Evolutionary conservation across 35 echinoderm and acorn worm genomes (phyloP), one percentile per base, ranked within the genome.

Genomic region (Holothuria glaberrima): DNA sequence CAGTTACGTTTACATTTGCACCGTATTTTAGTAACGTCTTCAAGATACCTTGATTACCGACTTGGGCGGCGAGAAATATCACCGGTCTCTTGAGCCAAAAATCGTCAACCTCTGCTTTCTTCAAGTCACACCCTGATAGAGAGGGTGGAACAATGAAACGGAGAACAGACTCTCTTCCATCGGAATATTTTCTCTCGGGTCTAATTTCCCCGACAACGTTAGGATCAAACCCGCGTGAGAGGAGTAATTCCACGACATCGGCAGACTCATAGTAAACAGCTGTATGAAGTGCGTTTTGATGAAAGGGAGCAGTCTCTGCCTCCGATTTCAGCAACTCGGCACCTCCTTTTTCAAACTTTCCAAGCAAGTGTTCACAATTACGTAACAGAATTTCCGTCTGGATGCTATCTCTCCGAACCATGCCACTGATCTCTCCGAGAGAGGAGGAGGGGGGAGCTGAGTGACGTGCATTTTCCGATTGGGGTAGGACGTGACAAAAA

Each of bases 331-430:
- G 58, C 20, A 84, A 61, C 22, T 59, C 80, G 0, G 52, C 25
- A 27, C 58, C 56, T 35, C 80, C 80, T 61, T 84, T 54, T 52
- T 84, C 80, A 33, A 20, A 84, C 57, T 63, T 84, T 31, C 13
- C 80, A n/a, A 84, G 80, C 5, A 84, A 30, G 33, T 84, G 80
- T 63, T 84, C 80, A 61, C 80, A 84, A 32, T 59, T 84, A 84
- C 80, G 80, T 20, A 84, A 56, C 29, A 84, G 57, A 36, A 84
- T 84, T n/a, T 84, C 80, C n/a, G 80, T 84, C 22, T 84, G 80
- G 14, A 84, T 31, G 59, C 80, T 84, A 21, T 84, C 80, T 61
- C 80, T 84, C 24, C 80, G 61, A 33, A 21, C 33, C 0, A 12
- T 26, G 10, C 26, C 29, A 27, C 48, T 14, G 0, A 32, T 41